These are phyloP conservation scores for Toxostoma redivivum DNA, from an alignment of 2,113 vertebrate species.

Conservation along the genomic window DNA sequence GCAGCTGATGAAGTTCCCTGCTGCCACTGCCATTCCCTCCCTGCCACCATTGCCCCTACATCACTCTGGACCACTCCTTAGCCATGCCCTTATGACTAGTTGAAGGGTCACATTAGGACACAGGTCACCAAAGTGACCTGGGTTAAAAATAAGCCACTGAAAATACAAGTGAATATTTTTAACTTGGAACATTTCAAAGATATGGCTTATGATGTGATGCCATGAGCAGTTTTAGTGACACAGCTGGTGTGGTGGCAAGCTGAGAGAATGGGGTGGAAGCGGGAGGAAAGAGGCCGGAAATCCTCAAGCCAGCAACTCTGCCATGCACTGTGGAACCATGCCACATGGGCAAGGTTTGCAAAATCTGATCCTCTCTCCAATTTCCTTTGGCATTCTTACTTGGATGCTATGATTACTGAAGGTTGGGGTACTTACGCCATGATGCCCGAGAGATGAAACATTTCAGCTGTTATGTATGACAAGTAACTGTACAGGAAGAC, in stretches of 20 bases:
- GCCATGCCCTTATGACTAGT: not conserved
- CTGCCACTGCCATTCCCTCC: not conserved
- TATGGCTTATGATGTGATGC: constrained; percentile 24
- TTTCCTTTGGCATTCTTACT: not conserved
- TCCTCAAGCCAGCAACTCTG: constrained; percentile 34
- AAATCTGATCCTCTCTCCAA: not conserved
- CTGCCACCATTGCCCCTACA: not conserved
- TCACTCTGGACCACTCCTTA: not conserved
- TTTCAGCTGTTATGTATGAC: constrained; percentile 93
- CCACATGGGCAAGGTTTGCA: constrained; percentile 5
- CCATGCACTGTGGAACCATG: not conserved
- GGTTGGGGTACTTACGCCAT: constrained; percentile 89
- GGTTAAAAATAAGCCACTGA: constrained; percentile 39
- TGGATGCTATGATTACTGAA: constrained; percentile 20
- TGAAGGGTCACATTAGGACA: constrained; percentile 21
- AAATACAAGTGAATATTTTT: constrained; percentile 50
- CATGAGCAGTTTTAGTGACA: constrained; percentile 45
- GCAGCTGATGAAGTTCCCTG: not conserved
- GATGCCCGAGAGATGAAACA: constrained; percentile 94
- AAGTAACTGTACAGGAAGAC: constrained; percentile 98
- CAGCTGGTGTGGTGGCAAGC: constrained; percentile 49
- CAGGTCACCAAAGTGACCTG: not conserved
- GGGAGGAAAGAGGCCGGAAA: constrained; percentile 13
- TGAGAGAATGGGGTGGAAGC: not conserved
- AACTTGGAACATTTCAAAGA: constrained; percentile 38